Evolutionary conservation across 2,888 invertebrate species (phyloP), one percentile per base, ranked within the genome.

Genomic region (Cetonia aurata): DNA sequence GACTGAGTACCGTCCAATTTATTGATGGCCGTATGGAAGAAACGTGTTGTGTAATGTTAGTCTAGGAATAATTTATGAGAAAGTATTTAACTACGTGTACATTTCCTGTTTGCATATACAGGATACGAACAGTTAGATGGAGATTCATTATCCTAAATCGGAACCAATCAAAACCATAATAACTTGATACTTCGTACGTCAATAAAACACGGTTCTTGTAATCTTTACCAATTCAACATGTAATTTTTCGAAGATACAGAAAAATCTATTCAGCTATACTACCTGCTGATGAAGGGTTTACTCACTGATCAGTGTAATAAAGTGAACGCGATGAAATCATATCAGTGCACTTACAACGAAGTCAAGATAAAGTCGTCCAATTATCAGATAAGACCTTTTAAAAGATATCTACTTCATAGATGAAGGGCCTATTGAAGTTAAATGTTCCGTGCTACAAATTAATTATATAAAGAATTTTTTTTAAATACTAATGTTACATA

Each of bases 21-120:
- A 33, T 12, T 52, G 62, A 50, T 65, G 50, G 50, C 33, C 50
- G 17, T 65, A 65, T 52, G 10, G 50, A 65, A 13, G 15, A 31
- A 37, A 65, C 50, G 52, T 65, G 37, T 65, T 65, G 50, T 50
- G 50, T 50, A 65, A 65, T 65, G 50, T 65, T 65, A 17, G 59
- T 42, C 52, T 17, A 4, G 31, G 50, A 65, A 65, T 65, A 65
- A 65, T 50, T 50, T 50, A 50, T 65, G 50, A 33, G 62, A 65
- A 65, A 65, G 62, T 65, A 50, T 65, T 52, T 37, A 33, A n/a
- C 25, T 53, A 33, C 37, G 33, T 50, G 25, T 25, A 59, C 59
- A 50, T 65, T 65, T 65, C 62, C 62, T 65, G 62, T 50, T 50
- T 50, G 37, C 57, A 6, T 65, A 53, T 19, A 52, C 62, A 65